Evolutionary conservation across 64 coral and sea anemone species (phyloP).

Genomic region (Hydrozoanthus tunicans): DNA sequence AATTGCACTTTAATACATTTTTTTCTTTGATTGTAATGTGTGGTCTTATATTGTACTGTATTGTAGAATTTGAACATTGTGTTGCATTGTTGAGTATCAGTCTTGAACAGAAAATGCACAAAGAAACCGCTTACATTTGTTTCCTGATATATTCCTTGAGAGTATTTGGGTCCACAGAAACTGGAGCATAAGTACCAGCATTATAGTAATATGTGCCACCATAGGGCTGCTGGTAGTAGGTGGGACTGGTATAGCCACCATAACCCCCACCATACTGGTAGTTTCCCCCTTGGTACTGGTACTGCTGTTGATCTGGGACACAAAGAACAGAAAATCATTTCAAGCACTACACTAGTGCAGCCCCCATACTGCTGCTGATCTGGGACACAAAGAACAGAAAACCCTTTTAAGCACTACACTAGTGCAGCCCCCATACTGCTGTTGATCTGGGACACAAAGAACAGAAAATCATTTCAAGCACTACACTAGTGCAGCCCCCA

Average conservation of each 20-base stretch:
- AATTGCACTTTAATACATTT: too few relatives aligned
- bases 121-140: constrained; percentile 78
- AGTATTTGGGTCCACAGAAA: constrained; percentile 56
- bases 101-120: too few relatives aligned
- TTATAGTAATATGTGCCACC: constrained; percentile 81
- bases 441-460: constrained; percentile 49
- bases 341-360: constrained; percentile 26
- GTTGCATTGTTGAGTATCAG: too few relatives aligned
- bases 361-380: constrained; percentile 67
- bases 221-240: constrained; percentile 82
- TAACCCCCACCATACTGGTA: constrained; percentile 72
- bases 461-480: background rate
- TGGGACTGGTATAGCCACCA: constrained; percentile 67
- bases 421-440: constrained; percentile 65
- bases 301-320: constrained; percentile 65
- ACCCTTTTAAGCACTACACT: background rate
- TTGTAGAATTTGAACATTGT: too few relatives aligned
- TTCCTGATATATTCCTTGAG: constrained; percentile 84
- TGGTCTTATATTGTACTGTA: too few relatives aligned
- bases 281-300: constrained; percentile 80
- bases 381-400: constrained; percentile 19
- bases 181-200: constrained; percentile 46
- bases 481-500: constrained; percentile 48
- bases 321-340: background rate
- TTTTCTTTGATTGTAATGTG: too few relatives aligned